Evolutionary conservation across 2,113 vertebrate genomes (phyloP), one percentile per base, ranked within the genome.

Genomic region (Amazona vittata): DNA sequence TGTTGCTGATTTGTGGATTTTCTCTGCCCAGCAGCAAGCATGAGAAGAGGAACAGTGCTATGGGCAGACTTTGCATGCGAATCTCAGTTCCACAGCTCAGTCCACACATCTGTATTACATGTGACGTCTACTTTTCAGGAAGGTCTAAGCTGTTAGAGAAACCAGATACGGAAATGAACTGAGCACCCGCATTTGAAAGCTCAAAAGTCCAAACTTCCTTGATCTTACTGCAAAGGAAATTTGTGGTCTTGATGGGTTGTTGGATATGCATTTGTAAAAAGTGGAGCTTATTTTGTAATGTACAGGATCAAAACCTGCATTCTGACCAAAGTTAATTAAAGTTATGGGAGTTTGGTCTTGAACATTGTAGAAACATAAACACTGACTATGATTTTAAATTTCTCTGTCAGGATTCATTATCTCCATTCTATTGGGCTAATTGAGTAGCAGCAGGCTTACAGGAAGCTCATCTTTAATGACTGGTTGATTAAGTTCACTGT

Each of bases 111-210:
- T 91, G 39, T 63, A n/a, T 60, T 93, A 71, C 60, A 80, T 39
- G n/a, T 88, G 79, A 85, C 8, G 17, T 94, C 46, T 83, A 77
- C 79, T 85, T 86, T 94, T 94, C 46, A 92, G 88, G 79, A 93
- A 90, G 82, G 15, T 80, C 64, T 92, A 44, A 43, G 62, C 85
- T 15, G 6, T 65, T 59, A 85, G 49, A 88, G 71, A 88, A 88
- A 86, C 20, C 25, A 80, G 59, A 70, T 87, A 67, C 20, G 12
- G 39, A 89, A 95, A 82, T 77, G 6, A 82, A 37, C 33, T 31
- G 26, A 84, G 43, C 21, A 10, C 17, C 37, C 25, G 19, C 24
- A 57, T 74, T 25, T 78, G 53, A 64, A 59, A 90, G 33, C 52
- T 49, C 4, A 1, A 10, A 93, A 47, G 39, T 44, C 35, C 31